phyloP scores from a whole-genome alignment of 2,888 invertebrate species.

The Harmothoe impar region DNA sequence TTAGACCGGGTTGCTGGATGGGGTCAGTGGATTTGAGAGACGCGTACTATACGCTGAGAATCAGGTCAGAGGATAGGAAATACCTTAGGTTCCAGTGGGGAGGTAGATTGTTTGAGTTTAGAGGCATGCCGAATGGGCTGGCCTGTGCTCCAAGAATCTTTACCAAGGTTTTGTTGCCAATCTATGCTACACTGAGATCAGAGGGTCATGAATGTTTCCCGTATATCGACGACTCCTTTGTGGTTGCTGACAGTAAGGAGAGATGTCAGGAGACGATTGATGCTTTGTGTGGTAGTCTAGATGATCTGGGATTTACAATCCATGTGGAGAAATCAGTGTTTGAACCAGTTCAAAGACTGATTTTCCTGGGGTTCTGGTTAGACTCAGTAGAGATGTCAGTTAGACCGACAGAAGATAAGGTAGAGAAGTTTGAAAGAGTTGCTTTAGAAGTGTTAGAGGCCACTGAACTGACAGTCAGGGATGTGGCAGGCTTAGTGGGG shows the following conservation, averaged over 20 bases:
- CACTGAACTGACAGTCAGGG: neutral
- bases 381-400: neutral
- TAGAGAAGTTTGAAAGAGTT: neutral
- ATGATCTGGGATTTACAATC: neutral
- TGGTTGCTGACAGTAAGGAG: neutral
- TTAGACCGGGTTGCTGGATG: too few species aligned
- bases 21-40: slow-evolving; percentile 17
- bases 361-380: neutral
- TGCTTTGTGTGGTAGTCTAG: neutral
- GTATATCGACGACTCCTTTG: neutral
- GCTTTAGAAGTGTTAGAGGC: neutral
- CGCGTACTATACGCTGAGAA: neutral
- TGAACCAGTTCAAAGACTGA: neutral
- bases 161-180: slow-evolving; percentile 70
- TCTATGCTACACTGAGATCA: slow-evolving; percentile 66
- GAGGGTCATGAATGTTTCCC: slow-evolving; percentile 48
- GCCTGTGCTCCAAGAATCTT: slow-evolving; percentile 67
- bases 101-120: slow-evolving; percentile 66
- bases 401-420: neutral
- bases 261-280: neutral
- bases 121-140: slow-evolving; percentile 68
- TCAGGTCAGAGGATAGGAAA: neutral
- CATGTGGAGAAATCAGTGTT: neutral
- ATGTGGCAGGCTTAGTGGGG: neutral
- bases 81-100: slow-evolving; percentile 68